phyloP scores from a whole-genome alignment of 2,113 vertebrate species.

The Python bivittatus region DNA sequence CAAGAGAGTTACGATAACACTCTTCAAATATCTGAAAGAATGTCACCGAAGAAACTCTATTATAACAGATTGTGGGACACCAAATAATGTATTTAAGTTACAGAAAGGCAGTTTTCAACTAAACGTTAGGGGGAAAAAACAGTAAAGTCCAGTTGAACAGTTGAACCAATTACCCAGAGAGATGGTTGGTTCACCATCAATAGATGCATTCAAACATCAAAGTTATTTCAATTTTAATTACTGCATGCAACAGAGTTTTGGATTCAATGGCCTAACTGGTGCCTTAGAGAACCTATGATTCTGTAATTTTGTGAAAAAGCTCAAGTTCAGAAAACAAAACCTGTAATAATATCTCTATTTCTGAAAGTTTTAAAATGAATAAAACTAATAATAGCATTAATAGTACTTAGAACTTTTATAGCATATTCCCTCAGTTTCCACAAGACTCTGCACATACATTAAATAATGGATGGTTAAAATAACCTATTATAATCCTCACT shows the following conservation, averaged over 20 bases:
- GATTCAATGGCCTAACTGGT: neutral
- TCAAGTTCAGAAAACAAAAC: constrained; percentile 14
- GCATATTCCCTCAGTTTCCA: neutral
- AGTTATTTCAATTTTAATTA: neutral
- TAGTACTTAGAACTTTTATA: neutral
- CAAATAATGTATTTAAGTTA: neutral
- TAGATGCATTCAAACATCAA: neutral
- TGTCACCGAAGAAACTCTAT: neutral
- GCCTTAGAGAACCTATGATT: neutral
- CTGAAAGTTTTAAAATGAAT: constrained; percentile 17
- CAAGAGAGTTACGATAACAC: neutral
- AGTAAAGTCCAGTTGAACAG: neutral
- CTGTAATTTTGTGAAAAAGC: constrained; percentile 17
- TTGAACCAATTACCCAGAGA: neutral
- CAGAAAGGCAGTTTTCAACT: neutral
- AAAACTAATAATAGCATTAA: neutral
- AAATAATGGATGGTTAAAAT: constrained; percentile 9
- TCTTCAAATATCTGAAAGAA: neutral
- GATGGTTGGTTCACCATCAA: neutral
- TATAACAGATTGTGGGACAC: neutral
- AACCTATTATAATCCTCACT: constrained; percentile 37
- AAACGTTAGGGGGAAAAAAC: neutral
- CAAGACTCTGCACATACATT: neutral
- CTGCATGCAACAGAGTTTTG: neutral
- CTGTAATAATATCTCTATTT: neutral